phyloP scores from a whole-genome alignment of 2,797 vertebrate genomes.

The Eutrigla gurnardus region DNA sequence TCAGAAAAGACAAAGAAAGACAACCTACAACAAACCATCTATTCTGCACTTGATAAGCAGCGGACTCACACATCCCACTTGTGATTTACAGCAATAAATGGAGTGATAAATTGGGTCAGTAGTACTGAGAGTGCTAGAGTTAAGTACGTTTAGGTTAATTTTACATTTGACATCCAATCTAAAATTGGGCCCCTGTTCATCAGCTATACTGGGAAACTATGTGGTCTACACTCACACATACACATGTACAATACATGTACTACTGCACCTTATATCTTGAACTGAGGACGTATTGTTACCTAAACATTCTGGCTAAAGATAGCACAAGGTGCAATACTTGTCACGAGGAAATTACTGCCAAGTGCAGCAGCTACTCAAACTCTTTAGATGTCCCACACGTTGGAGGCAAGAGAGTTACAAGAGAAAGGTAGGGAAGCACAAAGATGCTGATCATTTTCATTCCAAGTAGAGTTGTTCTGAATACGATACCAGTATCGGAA shows the following conservation, averaged over 20 bases:
- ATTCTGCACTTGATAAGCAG: neutral
- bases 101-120: slow-evolving; percentile 41
- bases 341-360: neutral
- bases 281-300: neutral
- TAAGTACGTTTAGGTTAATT: slow-evolving; percentile 24
- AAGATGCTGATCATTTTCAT: neutral
- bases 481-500: too few species aligned
- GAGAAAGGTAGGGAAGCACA: too few species aligned
- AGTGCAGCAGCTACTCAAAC: neutral
- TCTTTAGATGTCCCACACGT: too few species aligned
- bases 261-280: neutral
- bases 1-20: neutral
- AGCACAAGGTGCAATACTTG: neutral
- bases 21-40: neutral
- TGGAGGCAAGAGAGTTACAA: neutral
- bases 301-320: slow-evolving; percentile 1
- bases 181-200: neutral
- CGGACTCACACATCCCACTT: slow-evolving; percentile 5
- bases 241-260: too few species aligned
- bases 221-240: too few species aligned
- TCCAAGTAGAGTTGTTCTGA: too few species aligned
- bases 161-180: slow-evolving; percentile 25
- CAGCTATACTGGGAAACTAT: neutral
- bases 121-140: slow-evolving; percentile 25
- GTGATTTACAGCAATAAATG: neutral